These are phyloP conservation scores for Hylaeus anthracinus DNA, from an alignment of 1,140 invertebrate genomes.

Conservation along the genomic window DNA sequence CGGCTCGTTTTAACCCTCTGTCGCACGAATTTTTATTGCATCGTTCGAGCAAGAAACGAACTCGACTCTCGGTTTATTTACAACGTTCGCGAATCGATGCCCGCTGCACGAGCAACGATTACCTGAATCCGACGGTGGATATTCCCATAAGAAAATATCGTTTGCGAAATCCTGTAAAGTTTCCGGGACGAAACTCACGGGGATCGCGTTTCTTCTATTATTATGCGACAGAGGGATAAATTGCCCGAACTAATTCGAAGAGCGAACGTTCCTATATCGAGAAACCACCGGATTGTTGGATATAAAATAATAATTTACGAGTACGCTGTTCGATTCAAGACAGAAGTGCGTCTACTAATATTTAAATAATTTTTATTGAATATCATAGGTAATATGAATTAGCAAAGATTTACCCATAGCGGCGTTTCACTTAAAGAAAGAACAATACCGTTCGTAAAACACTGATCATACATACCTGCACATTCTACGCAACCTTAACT, in stretches of 20 bases:
- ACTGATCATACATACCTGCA: conserved; percentile 57
- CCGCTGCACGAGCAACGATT: too few species aligned
- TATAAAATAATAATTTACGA: conserved; percentile 27
- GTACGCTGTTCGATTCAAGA: conserved; percentile 7
- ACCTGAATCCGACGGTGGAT: too few species aligned
- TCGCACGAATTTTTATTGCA: too few species aligned
- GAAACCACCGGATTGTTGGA: background rate
- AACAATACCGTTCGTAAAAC: conserved; percentile 49
- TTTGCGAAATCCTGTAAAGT: too few species aligned
- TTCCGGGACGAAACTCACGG: too few species aligned
- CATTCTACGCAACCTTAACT: conserved; percentile 23
- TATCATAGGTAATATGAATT: conserved; percentile 52
- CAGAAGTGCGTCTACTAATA: conserved; percentile 36
- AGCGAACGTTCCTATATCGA: background rate
- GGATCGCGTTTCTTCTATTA: too few species aligned
- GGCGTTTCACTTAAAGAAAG: conserved; percentile 53
- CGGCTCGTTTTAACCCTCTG: too few species aligned
- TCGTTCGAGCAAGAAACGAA: too few species aligned
- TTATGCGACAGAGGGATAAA: too few species aligned
- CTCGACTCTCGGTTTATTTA: too few species aligned
- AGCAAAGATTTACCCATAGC: conserved; percentile 48
- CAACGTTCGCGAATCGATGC: too few species aligned
- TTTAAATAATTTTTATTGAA: conserved; percentile 55
- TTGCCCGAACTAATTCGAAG: background rate
- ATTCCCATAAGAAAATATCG: too few species aligned